Percentiles rank a stretch among this genome's conserved stretches.
Evolutionary conservation across 2,797 vertebrate species (phyloP).

Genomic region (Steatocranus sp.): DNA sequence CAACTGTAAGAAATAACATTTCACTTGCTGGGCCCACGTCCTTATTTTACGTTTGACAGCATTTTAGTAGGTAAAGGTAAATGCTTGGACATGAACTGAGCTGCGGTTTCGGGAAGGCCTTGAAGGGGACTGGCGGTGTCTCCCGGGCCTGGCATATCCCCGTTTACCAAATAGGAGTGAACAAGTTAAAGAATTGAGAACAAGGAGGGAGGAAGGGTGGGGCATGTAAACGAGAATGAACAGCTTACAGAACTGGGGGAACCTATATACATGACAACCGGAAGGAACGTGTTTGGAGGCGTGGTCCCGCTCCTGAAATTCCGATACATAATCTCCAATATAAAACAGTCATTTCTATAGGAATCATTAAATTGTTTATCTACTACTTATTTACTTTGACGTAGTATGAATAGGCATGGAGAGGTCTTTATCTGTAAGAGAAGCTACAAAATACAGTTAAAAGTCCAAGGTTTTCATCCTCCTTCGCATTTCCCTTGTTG

Average conservation of each 20-base stretch:
- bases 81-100: neutral
- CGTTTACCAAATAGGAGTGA: neutral
- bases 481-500: neutral
- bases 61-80: neutral
- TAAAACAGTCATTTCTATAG: neutral
- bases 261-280: fast-evolving
- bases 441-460: neutral
- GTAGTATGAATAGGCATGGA: neutral
- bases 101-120: neutral
- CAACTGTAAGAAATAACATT: neutral
- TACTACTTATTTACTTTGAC: neutral
- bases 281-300: neutral
- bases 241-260: neutral
- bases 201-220: neutral
- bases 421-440: neutral
- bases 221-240: fast-evolving
- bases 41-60: neutral
- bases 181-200: neutral
- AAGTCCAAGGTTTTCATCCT: neutral
- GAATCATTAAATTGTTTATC: neutral
- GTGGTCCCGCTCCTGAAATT: neutral
- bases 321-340: neutral
- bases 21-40: neutral
- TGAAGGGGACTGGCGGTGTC: fast-evolving
- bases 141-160: neutral